These are phyloP conservation scores for Tauraco erythrolophus DNA, from an alignment of 2,113 vertebrate genomes.

Conservation along the genomic window DNA sequence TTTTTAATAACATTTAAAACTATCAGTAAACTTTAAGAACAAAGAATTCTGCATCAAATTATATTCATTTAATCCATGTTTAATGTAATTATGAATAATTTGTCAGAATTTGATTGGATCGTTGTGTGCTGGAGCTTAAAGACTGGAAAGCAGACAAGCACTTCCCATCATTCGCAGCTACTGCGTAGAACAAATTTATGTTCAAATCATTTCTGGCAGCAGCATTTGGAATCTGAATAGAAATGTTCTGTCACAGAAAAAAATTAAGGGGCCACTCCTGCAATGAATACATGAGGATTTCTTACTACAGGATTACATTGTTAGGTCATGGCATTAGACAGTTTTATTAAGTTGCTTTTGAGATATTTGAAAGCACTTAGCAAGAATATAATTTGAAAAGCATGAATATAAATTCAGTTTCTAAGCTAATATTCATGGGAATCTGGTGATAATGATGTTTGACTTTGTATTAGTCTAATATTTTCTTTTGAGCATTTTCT, in stretches of 20 bases:
- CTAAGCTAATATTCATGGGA: background rate
- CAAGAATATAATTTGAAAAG: background rate
- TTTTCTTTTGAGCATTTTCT: background rate
- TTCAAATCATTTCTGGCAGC: background rate
- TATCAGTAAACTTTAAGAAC: slow-evolving; percentile 2
- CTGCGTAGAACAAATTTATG: background rate
- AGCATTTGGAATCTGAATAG: background rate
- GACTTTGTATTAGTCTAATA: background rate
- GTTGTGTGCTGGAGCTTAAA: background rate
- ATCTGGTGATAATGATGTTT: background rate
- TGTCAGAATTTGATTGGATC: slow-evolving; percentile 18
- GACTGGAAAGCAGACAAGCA: background rate
- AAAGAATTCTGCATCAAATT: slow-evolving; percentile 10
- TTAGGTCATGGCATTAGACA: background rate
- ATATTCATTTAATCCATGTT: slow-evolving; percentile 37
- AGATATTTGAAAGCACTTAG: background rate
- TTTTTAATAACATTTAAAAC: background rate
- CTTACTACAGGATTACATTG: background rate
- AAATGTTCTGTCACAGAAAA: background rate
- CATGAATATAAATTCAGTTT: background rate
- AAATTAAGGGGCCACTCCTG: background rate
- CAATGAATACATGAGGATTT: background rate
- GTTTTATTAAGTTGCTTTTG: background rate
- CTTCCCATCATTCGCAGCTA: background rate
- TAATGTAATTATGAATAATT: slow-evolving; percentile 36